Evolutionary conservation across 2,888 invertebrate species (phyloP).

Genomic region (Caenorhabditis sinica): DNA sequence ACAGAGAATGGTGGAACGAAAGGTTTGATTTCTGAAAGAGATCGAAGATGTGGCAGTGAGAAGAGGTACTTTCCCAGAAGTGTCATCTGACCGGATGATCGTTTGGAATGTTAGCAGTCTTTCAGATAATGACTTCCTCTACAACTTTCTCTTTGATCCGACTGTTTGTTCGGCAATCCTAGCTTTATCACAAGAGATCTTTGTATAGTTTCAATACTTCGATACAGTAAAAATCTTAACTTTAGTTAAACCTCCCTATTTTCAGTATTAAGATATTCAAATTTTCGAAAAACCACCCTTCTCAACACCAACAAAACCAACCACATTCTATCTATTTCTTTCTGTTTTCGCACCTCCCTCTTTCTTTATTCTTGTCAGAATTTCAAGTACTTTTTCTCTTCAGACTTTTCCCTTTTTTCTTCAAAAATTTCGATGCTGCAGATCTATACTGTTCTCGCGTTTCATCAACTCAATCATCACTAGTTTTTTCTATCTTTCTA

Average conservation of each 20-base stretch:
- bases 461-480: too few relatives aligned
- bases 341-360: conserved; percentile 21
- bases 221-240: background rate
- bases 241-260: too few relatives aligned
- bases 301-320: conserved; percentile 14
- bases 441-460: too few relatives aligned
- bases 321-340: background rate
- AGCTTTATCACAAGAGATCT: conserved; percentile 43
- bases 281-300: background rate
- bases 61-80: conserved; percentile 33
- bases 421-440: background rate
- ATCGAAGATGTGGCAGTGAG: conserved; percentile 20
- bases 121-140: conserved; percentile 44
- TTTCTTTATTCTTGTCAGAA: conserved; percentile 10
- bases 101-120: conserved; percentile 29
- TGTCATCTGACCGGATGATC: conserved; percentile 54
- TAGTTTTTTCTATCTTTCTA: background rate
- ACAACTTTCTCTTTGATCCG: conserved; percentile 55
- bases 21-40: background rate
- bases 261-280: too few relatives aligned
- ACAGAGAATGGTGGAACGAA: conserved; percentile 21
- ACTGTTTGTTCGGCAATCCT: conserved; percentile 51
- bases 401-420: conserved; percentile 18
- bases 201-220: conserved; percentile 30
- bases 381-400: conserved; percentile 33